Base-by-base conservation (phyloP, 2,888 invertebrate genomes). In the Mythimna albipuncta region DNA sequence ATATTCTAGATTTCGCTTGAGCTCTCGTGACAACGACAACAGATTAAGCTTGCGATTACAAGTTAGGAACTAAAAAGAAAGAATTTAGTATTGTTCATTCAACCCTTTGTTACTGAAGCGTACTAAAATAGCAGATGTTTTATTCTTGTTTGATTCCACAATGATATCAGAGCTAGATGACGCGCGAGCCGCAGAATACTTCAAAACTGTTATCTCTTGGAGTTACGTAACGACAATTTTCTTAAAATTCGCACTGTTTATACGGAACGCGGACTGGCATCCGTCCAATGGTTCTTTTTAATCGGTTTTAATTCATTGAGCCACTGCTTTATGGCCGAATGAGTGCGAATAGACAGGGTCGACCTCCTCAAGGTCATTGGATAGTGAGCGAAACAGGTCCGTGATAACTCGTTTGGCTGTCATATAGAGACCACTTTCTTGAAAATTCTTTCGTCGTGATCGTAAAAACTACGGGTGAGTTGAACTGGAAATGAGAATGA, bases 171-270 rank as follows among this genome's bases (percentile, higher is more conserved):
- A 72, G 75, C 62, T 69, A 77, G 63, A 72, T 81, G 86, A 82
- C 75, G 82, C 63, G 77, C 72, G 72, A 76, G 75, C 79, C 73
- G 67, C 76, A 81, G 79, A 77, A 85, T 84, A 84, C 77, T 82
- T 80, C 67, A 77, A 84, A 86, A 77, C 77, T 79, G 86, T 88
- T 86, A 88, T 88, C 86, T 86, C 76, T 77, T 76, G 59, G 86
- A 72, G 85, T 95, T 94, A 94, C 92, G 94, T 93, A 95, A 95
- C 83, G 92, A 91, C 91, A 93, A 26, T 93, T 94, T 94, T 93
- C 93, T 95, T 93, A 92, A 94, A 92, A 95, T 93, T 93, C 91
- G 90, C 92, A 91, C 93, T 95, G 95, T 96, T 95, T 95, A 94
- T 93, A 91, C 93, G 91, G 90, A 91, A 91, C 90, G 91, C 86